These are phyloP conservation scores for Sebastes trivittatus DNA, from an alignment of 2,797 vertebrate genomes.

Conservation along the genomic window DNA sequence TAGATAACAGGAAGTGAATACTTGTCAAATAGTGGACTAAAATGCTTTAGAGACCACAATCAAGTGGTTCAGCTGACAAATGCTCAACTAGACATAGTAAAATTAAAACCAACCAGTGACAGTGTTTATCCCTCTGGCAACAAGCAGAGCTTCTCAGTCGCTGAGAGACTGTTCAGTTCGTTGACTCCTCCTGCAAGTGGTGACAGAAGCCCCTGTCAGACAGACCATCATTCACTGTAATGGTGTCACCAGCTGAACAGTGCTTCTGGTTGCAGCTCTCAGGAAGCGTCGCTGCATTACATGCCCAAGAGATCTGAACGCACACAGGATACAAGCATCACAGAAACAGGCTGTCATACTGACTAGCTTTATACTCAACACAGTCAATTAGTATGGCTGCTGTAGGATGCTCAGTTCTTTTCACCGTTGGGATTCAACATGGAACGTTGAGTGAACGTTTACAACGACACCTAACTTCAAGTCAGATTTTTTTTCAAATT, in stretches of 20 bases:
- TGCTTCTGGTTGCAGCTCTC: slow-evolving; percentile 45
- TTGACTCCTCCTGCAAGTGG: slow-evolving; percentile 56
- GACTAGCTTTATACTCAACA: slow-evolving; percentile 23
- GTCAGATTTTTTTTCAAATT: background rate
- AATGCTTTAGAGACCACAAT: slow-evolving; percentile 40
- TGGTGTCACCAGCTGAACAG: slow-evolving; percentile 59
- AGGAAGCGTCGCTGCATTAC: slow-evolving; percentile 53
- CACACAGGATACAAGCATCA: slow-evolving; percentile 48
- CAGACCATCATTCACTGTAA: slow-evolving; percentile 67
- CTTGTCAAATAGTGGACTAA: slow-evolving; percentile 26
- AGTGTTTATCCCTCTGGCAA: slow-evolving; percentile 69
- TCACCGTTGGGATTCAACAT: background rate
- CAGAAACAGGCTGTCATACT: slow-evolving; percentile 38
- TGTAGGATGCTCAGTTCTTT: slow-evolving; percentile 19
- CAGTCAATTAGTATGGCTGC: slow-evolving; percentile 48
- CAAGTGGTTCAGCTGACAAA: slow-evolving; percentile 51
- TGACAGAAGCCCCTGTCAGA: slow-evolving; percentile 66
- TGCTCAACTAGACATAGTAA: slow-evolving; percentile 41
- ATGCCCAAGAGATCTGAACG: slow-evolving; percentile 56
- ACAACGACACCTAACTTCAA: background rate
- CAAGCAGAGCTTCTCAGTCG: slow-evolving; percentile 45
- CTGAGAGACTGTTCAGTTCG: slow-evolving; percentile 59
- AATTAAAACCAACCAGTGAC: slow-evolving; percentile 55
- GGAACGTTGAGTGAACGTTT: slow-evolving; percentile 9
- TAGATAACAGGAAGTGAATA: slow-evolving; percentile 28